phyloP scores from a whole-genome alignment of 2,113 vertebrate genomes.

The Anser brachyrhynchus region DNA sequence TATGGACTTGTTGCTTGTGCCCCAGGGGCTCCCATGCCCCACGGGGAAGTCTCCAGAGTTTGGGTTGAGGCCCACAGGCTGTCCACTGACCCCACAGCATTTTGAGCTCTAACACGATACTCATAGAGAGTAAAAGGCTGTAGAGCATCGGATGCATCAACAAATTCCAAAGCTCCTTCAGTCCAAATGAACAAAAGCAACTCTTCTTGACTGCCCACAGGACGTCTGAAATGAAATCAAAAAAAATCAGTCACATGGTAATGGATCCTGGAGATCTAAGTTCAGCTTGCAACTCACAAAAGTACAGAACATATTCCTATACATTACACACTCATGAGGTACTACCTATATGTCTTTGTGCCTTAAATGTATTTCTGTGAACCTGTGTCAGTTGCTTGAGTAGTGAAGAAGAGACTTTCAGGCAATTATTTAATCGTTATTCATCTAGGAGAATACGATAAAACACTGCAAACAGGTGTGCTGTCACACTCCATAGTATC shows the following conservation, averaged over 20 bases:
- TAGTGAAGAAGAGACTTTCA: not conserved
- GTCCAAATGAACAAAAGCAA: constrained; percentile 86
- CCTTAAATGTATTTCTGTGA: not conserved
- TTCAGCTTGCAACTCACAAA: not conserved
- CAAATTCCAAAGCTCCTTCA: constrained; percentile 84
- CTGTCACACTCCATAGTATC: not conserved
- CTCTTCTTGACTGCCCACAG: constrained; percentile 76
- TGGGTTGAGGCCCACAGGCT: constrained; percentile 81
- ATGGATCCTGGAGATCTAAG: not conserved
- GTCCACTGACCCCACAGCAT: constrained; percentile 81
- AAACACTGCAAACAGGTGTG: not conserved
- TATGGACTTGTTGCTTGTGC: constrained; percentile 80
- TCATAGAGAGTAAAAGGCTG: constrained; percentile 85
- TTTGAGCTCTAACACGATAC: constrained; percentile 82
- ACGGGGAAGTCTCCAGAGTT: constrained; percentile 84
- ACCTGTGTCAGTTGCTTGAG: not conserved
- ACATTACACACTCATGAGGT: not conserved
- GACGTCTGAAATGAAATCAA: constrained; percentile 77
- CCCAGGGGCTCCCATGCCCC: constrained; percentile 77
- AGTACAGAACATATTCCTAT: not conserved
- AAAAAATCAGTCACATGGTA: not conserved
- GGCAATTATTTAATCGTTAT: not conserved
- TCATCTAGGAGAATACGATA: not conserved
- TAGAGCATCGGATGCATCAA: constrained; percentile 79
- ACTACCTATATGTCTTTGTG: not conserved